Evolutionary conservation across 1,140 invertebrate species (phyloP), one percentile per base, ranked within the genome.

Genomic region (Sycophaga agraensis): DNA sequence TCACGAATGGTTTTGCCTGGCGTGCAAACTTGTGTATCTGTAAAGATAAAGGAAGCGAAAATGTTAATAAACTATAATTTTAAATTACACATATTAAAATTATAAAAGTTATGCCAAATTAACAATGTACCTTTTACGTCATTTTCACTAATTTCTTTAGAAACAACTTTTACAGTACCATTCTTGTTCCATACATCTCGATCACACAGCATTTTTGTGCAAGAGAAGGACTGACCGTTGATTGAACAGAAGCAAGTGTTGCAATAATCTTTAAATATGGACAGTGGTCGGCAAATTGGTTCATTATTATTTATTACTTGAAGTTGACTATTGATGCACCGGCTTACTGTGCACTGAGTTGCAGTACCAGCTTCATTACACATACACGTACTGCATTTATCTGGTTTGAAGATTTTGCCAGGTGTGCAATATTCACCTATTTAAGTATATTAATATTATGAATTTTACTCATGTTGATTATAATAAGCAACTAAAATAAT

Each of bases 201-300:
- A 31, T 57, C 42, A 22, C 55, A 57, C 2, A 8, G 3, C 55
- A 57, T 57, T 9, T n/a, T 21, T 14, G 55, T 57, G 34, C 55
- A 57, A 5, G 43, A 42, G 22, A 22, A 46, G 11, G 12, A 2
- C 0, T n/a, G n/a, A 22, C 55, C 55, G 17, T 57, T 43, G 7
- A 14, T 9, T 6, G 17, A 7, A 9, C 55, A 57, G 11, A 35
- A 6, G 19, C 55, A 57, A 14, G 17, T 35, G 19, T 57, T 57
- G 21, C 55, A 57, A 37, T 57, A 57, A 21, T 57, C 28, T 4
- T 46, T 57, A 16, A 57, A 57, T 26, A 2, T 8, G 2, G 31
- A 22, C 1, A 2, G 8, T 14, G 56, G 34, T 21, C 49, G 6
- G 31, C 55, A 57, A 2, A 57, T 26, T n/a, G n/a, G n/a, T n/a